Conservation (phyloP, 2,113 vertebrate genomes). For the Equus quagga region DNA sequence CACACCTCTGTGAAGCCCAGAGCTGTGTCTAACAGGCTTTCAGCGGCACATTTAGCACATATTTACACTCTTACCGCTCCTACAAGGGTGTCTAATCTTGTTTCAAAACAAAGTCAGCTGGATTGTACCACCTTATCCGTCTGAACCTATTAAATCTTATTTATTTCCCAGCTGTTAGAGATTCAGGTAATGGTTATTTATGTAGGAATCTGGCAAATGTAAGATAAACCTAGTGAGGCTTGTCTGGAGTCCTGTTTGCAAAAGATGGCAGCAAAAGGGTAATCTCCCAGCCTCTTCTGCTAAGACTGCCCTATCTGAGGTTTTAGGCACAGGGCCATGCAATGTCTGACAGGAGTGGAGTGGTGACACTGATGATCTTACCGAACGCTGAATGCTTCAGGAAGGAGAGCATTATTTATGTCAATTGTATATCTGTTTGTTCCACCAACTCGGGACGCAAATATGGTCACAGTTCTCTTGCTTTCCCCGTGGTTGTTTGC, state of each 20-base stretch:
- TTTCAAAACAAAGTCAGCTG: constrained; percentile 77
- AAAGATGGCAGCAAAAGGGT: background rate
- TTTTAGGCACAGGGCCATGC: background rate
- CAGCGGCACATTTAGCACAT: constrained; percentile 75
- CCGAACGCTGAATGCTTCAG: background rate
- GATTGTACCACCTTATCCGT: constrained; percentile 69
- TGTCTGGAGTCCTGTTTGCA: constrained; percentile 9
- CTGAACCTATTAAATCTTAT: constrained; percentile 66
- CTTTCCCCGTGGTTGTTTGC: background rate
- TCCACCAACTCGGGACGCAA: background rate
- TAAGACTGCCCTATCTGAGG: background rate
- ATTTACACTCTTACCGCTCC: constrained; percentile 78
- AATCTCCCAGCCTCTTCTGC: background rate
- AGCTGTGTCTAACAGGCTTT: constrained; percentile 79
- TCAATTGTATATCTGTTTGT: background rate
- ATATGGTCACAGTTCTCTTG: background rate
- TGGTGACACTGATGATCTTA: no score
- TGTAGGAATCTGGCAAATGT: constrained; percentile 68
- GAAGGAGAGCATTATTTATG: background rate
- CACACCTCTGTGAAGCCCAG: constrained; percentile 72
- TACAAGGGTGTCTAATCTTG: constrained; percentile 71
- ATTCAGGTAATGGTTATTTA: constrained; percentile 63
- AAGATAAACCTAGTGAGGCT: constrained; percentile 37
- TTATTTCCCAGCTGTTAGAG: constrained; percentile 58
- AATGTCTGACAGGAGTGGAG: background rate